Evolutionary conservation across 2,113 vertebrate genomes (phyloP).

Genomic region (Myrmecobius fasciatus): DNA sequence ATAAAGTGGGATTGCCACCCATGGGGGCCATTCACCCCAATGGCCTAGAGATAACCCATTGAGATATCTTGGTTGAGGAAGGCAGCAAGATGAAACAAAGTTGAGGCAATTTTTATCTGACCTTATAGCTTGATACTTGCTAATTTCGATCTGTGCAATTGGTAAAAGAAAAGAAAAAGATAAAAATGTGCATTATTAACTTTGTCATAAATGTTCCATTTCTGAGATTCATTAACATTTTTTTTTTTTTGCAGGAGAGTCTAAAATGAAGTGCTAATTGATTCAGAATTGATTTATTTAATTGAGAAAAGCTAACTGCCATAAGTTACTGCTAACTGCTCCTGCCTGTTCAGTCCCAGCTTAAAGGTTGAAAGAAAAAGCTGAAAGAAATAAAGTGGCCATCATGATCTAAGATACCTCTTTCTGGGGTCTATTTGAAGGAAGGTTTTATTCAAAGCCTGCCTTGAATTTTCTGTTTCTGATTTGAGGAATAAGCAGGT

Average conservation of each 20-base stretch:
- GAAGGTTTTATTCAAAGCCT: too few species aligned
- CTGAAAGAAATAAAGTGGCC: background rate
- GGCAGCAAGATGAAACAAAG: background rate
- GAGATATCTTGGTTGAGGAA: background rate
- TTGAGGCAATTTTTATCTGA: background rate
- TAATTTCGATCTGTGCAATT: background rate
- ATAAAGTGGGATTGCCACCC: background rate
- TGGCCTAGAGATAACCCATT: background rate
- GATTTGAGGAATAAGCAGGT: background rate
- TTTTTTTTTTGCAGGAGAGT: background rate
- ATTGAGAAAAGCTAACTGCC: background rate
- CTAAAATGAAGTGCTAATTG: background rate
- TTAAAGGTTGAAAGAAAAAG: background rate
- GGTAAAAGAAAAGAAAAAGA: background rate
- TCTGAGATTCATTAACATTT: background rate
- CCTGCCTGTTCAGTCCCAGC: background rate
- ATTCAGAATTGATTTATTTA: background rate
- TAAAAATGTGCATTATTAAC: background rate
- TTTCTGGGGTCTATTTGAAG: background rate
- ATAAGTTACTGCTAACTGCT: background rate
- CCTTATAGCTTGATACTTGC: background rate
- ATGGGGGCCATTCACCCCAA: background rate
- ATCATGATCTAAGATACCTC: background rate
- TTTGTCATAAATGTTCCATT: background rate
- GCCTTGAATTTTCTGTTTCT: background rate